phyloP scores from a whole-genome alignment of 2,113 vertebrate species.

The Climacteris rufus region DNA sequence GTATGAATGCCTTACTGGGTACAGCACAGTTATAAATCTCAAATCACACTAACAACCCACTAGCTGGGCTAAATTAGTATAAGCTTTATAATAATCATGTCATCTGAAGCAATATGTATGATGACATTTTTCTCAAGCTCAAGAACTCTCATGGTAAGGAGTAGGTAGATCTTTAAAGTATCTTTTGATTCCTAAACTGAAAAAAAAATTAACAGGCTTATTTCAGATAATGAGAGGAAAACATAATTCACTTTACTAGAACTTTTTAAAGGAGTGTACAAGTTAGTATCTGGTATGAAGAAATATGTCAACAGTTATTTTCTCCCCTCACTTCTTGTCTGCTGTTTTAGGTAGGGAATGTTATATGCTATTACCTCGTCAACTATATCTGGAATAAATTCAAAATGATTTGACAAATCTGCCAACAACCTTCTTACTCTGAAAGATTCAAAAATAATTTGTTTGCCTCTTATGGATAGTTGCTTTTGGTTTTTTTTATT shows the following conservation, averaged over 20 bases:
- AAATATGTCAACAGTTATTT: neutral
- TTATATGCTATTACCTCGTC: neutral
- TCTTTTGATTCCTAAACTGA: neutral
- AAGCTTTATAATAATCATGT: neutral
- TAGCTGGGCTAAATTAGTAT: neutral
- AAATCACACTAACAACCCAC: neutral
- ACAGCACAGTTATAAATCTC: neutral
- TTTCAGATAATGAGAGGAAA: neutral
- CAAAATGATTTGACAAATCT: neutral
- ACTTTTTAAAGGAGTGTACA: neutral
- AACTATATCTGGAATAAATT: neutral
- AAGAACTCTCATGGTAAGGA: neutral
- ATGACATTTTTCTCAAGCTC: neutral
- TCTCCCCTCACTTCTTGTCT: neutral
- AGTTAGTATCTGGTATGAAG: neutral
- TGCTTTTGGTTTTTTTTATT: neutral
- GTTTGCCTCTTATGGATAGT: neutral
- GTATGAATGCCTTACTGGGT: neutral
- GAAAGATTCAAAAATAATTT: neutral
- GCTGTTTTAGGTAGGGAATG: neutral
- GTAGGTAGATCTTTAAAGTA: neutral
- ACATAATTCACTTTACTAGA: neutral
- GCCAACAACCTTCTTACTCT: neutral
- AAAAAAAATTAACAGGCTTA: neutral
- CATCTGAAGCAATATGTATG: neutral